Percentiles rank a stretch among this genome's conserved stretches.
Conservation (phyloP, 2,888 invertebrate species). For the Dichetophora obliterata region DNA sequence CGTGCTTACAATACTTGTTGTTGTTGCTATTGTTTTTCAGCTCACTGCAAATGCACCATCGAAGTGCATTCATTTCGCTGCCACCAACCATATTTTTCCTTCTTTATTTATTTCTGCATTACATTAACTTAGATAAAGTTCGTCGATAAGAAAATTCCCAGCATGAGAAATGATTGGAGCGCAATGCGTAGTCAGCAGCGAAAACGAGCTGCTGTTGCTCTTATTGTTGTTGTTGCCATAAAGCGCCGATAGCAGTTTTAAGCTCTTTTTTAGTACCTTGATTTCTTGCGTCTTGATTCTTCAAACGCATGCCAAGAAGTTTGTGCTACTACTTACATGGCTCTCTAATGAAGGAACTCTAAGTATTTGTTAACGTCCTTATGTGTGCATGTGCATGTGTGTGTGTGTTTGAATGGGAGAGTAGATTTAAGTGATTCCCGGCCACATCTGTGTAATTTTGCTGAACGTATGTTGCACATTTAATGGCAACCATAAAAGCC, state of each 20-base stretch:
- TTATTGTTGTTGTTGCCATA: not conserved
- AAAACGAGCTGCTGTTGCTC: not conserved
- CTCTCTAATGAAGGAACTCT: not conserved
- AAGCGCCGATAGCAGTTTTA: too few species aligned
- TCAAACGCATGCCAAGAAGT: slow-evolving; percentile 26
- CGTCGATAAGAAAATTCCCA: slow-evolving; percentile 59
- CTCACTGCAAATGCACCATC: not conserved
- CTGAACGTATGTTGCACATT: too few species aligned
- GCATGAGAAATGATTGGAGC: slow-evolving; percentile 42
- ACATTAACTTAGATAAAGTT: slow-evolving; percentile 65
- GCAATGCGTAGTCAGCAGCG: not conserved
- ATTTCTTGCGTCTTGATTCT: not conserved
- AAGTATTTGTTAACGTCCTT: too few species aligned
- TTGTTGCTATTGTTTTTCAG: not conserved
- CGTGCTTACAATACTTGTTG: not conserved
- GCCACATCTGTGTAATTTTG: too few species aligned
- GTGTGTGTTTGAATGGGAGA: too few species aligned
- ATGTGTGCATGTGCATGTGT: too few species aligned
- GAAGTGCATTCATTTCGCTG: not conserved
- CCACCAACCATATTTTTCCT: slow-evolving; percentile 48
- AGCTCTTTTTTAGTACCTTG: not conserved
- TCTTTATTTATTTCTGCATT: slow-evolving; percentile 56
- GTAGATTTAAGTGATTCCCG: too few species aligned
- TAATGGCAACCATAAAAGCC: too few species aligned
- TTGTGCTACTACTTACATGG: not conserved